Percentiles rank a stretch among this genome's conserved stretches.
phyloP scores from a whole-genome alignment of 1,140 invertebrate species.

The Zaprionus inermis region DNA sequence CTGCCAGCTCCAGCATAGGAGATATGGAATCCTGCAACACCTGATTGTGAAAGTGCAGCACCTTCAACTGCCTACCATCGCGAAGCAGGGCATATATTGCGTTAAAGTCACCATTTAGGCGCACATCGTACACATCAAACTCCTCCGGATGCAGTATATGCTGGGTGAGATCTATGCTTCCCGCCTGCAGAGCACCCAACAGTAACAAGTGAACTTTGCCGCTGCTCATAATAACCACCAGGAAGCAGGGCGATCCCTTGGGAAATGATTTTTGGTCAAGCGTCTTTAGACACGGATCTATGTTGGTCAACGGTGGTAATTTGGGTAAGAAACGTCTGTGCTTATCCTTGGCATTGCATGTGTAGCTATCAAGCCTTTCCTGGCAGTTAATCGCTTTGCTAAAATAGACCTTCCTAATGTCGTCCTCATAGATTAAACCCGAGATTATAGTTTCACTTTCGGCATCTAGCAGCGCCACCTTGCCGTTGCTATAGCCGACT shows the following conservation, averaged over 20 bases:
- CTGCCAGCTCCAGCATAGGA: slow-evolving; percentile 89
- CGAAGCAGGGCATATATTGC: slow-evolving; percentile 86
- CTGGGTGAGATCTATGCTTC: slow-evolving; percentile 87
- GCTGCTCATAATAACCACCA: slow-evolving; percentile 91
- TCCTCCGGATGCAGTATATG: slow-evolving; percentile 85
- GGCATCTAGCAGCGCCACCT: slow-evolving; percentile 91
- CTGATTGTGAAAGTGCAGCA: slow-evolving; percentile 87
- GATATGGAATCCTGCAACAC: slow-evolving; percentile 88
- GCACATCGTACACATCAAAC: slow-evolving; percentile 87
- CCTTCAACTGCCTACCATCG: slow-evolving; percentile 85
- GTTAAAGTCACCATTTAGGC: slow-evolving; percentile 87
- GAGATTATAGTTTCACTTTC: slow-evolving; percentile 94
- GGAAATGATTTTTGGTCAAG: slow-evolving; percentile 87
- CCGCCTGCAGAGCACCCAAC: slow-evolving; percentile 93
- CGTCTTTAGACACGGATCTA: slow-evolving; percentile 68
- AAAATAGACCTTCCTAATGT: slow-evolving; percentile 86
- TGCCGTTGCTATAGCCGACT: slow-evolving; percentile 89
- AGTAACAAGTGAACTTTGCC: slow-evolving; percentile 91
- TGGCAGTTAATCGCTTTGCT: slow-evolving; percentile 78
- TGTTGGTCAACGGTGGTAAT: slow-evolving; percentile 66
- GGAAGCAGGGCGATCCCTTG: slow-evolving; percentile 90
- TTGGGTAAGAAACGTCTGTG: slow-evolving; percentile 63
- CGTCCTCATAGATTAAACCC: slow-evolving; percentile 86
- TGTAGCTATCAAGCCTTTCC: slow-evolving; percentile 60
- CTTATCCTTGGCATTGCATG: slow-evolving; percentile 67